A percentile compares a stretch with the other conserved stretches of the same genome.
phyloP scores from a whole-genome alignment of 1,140 invertebrate species.

The Ditylenchus dipsaci region DNA sequence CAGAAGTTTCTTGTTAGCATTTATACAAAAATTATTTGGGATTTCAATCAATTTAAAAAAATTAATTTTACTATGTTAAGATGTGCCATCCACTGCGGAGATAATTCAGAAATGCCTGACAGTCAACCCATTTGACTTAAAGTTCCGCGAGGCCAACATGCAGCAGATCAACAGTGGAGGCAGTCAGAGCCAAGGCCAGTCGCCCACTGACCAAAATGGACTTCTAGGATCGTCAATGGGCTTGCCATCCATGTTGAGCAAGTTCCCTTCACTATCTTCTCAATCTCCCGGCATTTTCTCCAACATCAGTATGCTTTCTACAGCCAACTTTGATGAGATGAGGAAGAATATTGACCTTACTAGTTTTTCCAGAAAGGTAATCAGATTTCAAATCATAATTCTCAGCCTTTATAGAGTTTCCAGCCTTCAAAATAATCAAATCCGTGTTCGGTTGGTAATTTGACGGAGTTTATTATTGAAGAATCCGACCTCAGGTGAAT shows the following conservation, averaged over 20 bases:
- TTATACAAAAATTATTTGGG: too few relatives aligned
- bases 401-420: too few relatives aligned
- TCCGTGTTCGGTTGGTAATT: too few relatives aligned
- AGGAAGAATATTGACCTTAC: slow-evolving; percentile 34
- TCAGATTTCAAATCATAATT: slow-evolving; percentile 11
- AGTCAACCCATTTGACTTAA: slow-evolving; percentile 46
- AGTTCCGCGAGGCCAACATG: slow-evolving; percentile 48
- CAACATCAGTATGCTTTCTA: slow-evolving; percentile 40
- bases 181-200: background rate
- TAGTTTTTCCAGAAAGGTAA: slow-evolving; percentile 42
- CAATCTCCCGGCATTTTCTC: slow-evolving; percentile 48
- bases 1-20: background rate
- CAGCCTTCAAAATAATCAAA: too few relatives aligned
- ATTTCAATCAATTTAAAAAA: background rate
- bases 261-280: slow-evolving; percentile 28
- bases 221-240: slow-evolving; percentile 13
- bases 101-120: slow-evolving; percentile 48
- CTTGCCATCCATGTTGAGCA: slow-evolving; percentile 36
- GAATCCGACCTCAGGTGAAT: too few relatives aligned
- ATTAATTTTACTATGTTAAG: slow-evolving; percentile 25
- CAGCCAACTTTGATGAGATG: slow-evolving; percentile 38
- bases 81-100: slow-evolving; percentile 46
- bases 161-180: slow-evolving; percentile 39
- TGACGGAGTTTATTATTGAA: too few relatives aligned
- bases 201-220: slow-evolving; percentile 12